Percentiles rank a stretch among this genome's conserved stretches.
Evolutionary conservation across 2,797 vertebrate genomes (phyloP).

Genomic region (Erithacus rubecula): DNA sequence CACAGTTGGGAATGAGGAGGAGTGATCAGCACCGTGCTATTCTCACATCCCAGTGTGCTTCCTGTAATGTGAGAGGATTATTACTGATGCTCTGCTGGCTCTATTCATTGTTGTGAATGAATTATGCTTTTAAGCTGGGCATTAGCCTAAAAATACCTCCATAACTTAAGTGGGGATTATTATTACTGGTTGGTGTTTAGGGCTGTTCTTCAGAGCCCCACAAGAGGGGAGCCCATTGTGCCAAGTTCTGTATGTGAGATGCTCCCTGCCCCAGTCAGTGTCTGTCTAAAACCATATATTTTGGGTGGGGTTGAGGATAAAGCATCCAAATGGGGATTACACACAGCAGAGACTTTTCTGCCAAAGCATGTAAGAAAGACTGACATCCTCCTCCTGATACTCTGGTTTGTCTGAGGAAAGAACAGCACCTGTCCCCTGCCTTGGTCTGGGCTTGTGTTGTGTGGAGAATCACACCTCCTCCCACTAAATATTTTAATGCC

Average conservation of each 20-base stretch:
- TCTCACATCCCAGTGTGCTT: not conserved
- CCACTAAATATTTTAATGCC: not conserved
- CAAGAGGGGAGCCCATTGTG: not conserved
- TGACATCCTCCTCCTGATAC: not conserved
- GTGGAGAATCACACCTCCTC: not conserved
- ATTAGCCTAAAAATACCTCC: slow-evolving; percentile 48
- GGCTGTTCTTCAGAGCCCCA: not conserved
- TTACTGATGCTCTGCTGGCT: slow-evolving; percentile 50
- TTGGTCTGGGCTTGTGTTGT: not conserved
- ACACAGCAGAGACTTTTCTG: not conserved
- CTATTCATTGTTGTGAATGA: slow-evolving; percentile 48
- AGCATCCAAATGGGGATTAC: not conserved
- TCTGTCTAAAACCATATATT: not conserved
- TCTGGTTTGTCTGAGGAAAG: not conserved
- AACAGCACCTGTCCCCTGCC: not conserved
- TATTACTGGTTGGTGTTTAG: not conserved
- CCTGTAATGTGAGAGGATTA: slow-evolving; percentile 58
- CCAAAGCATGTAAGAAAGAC: not conserved
- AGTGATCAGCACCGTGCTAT: not conserved
- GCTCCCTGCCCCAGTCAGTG: not conserved
- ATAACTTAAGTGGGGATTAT: slow-evolving; percentile 25
- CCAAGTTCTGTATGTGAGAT: not conserved
- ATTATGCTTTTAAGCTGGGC: slow-evolving; percentile 45
- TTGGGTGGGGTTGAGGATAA: not conserved
- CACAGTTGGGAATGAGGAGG: slow-evolving; percentile 26